Percentiles rank a stretch among this genome's conserved stretches.
Evolutionary conservation across 1,140 invertebrate genomes (phyloP).

Genomic region (Zaprionus vittiger): DNA sequence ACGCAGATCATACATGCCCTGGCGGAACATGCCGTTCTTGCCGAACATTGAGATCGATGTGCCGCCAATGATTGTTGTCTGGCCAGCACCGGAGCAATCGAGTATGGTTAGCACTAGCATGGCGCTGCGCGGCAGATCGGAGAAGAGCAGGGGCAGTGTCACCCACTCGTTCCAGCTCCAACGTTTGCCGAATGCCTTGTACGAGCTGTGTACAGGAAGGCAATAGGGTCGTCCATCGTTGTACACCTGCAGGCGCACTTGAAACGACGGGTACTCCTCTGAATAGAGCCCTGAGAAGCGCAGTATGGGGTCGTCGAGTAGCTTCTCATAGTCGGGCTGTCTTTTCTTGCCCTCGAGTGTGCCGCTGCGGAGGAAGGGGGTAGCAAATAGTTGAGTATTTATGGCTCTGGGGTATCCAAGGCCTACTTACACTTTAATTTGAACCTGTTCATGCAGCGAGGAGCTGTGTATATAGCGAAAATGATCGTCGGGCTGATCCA

Average conservation of each 20-base stretch:
- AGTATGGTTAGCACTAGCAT: constrained; percentile 96
- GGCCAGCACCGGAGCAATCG: constrained; percentile 94
- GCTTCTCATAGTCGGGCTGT: constrained; percentile 94
- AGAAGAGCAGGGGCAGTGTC: constrained; percentile 94
- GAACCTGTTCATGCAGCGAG: constrained; percentile 92
- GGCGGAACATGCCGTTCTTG: constrained; percentile 94
- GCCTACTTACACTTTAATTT: constrained; percentile 95
- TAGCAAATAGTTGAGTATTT: not conserved
- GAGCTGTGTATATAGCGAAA: constrained; percentile 96
- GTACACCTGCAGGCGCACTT: constrained; percentile 94
- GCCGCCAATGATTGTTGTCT: constrained; percentile 93
- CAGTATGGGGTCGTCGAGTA: constrained; percentile 94
- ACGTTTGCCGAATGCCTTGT: constrained; percentile 95
- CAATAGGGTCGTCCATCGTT: constrained; percentile 93
- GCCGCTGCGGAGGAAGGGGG: constrained; percentile 87
- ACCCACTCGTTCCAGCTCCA: constrained; percentile 99
- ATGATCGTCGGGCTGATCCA: constrained; percentile 87
- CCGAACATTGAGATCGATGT: constrained; percentile 96
- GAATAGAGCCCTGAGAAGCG: constrained; percentile 96
- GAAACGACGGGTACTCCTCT: constrained; percentile 92
- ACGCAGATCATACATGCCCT: constrained; percentile 92
- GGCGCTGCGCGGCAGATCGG: constrained; percentile 95
- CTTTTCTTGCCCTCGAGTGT: constrained; percentile 95
- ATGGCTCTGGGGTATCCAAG: not conserved
- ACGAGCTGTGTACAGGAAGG: constrained; percentile 95